Percentiles rank a stretch among this genome's conserved stretches.
phyloP scores from a whole-genome alignment of 2,888 invertebrate genomes.

The Zhengitettix transpicula region DNA sequence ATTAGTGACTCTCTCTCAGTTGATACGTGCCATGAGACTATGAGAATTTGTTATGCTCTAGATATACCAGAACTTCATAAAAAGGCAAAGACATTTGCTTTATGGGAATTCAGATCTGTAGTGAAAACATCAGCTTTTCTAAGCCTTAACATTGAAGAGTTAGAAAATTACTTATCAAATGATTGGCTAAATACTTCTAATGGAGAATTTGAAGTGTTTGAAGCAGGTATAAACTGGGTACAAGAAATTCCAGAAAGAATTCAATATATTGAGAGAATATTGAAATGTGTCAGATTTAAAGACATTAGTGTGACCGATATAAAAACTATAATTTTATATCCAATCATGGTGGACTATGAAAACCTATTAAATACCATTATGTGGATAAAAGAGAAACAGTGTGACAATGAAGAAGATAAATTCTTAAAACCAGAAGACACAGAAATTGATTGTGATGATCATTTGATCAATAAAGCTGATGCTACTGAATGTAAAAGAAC shows the following conservation, averaged over 20 bases:
- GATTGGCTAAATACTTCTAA: conserved; percentile 8
- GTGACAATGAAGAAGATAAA: too few species aligned
- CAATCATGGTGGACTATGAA: not conserved
- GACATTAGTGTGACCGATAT: conserved; percentile 9
- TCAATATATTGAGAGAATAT: conserved; percentile 3
- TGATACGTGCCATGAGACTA: conserved; percentile 14
- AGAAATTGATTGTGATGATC: too few species aligned
- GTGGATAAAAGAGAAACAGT: too few species aligned
- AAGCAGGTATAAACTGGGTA: conserved; percentile 15
- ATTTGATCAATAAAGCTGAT: too few species aligned
- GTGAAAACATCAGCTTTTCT: conserved; percentile 10
- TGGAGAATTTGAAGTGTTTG: conserved; percentile 13
- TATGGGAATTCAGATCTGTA: conserved; percentile 15
- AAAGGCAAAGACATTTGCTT: conserved; percentile 11
- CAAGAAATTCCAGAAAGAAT: conserved; percentile 6
- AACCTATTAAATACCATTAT: not conserved
- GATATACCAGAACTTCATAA: conserved; percentile 10
- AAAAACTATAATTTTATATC: conserved; percentile 10
- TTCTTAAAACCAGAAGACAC: too few species aligned
- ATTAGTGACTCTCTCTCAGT: conserved; percentile 10
- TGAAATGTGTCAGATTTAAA: conserved; percentile 11
- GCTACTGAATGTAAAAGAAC: too few species aligned
- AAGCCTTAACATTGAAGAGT: conserved; percentile 9
- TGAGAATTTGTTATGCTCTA: conserved; percentile 12
- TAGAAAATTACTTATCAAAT: conserved; percentile 9